Evolutionary conservation across 2,888 invertebrate species (phyloP).

Genomic region (Iphiclides podalirius): DNA sequence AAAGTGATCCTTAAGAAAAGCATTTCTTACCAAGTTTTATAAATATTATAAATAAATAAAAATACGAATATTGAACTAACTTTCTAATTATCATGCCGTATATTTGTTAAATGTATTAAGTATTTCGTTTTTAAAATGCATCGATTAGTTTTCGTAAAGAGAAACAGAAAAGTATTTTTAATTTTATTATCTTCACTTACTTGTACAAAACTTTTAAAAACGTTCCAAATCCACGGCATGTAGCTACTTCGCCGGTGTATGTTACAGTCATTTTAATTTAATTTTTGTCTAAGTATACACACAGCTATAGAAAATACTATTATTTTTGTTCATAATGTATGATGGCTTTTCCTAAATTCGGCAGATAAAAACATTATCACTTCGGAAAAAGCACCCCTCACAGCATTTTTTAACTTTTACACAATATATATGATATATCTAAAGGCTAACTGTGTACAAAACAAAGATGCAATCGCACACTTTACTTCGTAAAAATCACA

Average conservation of each 20-base stretch:
- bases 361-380: not conserved
- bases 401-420: not conserved
- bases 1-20: too few species aligned
- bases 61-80: too few species aligned
- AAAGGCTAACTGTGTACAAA: not conserved
- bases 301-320: slow-evolving; percentile 6
- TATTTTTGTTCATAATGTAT: slow-evolving; percentile 5
- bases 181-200: too few species aligned
- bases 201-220: slow-evolving; percentile 91
- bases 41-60: too few species aligned
- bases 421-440: slow-evolving; percentile 5
- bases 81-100: too few species aligned
- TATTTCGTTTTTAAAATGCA: too few species aligned
- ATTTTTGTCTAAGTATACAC: slow-evolving; percentile 20
- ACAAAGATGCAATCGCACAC: slow-evolving; percentile 1
- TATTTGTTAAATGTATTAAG: too few species aligned
- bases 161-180: too few species aligned
- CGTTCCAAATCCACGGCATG: slow-evolving; percentile 91
- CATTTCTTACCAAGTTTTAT: too few species aligned
- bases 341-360: not conserved
- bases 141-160: too few species aligned
- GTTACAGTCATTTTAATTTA: slow-evolving; percentile 87
- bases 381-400: not conserved
- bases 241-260: slow-evolving; percentile 92
- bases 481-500: slow-evolving; percentile 5